A percentile compares a stretch with the other conserved stretches of the same genome.
Conservation (phyloP, 1,140 invertebrate species). For the Oreohelix idahoensis region DNA sequence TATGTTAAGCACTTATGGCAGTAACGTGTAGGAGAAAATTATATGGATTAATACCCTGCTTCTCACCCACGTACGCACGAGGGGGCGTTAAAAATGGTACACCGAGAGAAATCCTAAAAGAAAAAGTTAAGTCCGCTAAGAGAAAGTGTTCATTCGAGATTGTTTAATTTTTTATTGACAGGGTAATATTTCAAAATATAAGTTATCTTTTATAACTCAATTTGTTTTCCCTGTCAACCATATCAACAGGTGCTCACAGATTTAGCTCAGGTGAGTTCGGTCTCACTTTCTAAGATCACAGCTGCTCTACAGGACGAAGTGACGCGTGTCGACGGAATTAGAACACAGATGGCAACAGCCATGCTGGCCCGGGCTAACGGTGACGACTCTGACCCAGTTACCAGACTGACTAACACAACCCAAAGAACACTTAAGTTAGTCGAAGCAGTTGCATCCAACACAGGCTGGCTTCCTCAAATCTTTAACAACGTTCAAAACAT, state of each 20-base stretch:
- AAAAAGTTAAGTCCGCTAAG: too few relatives aligned
- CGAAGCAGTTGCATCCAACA: conserved; percentile 55
- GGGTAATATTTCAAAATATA: too few relatives aligned
- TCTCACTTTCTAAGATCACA: conserved; percentile 45
- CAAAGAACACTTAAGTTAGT: conserved; percentile 49
- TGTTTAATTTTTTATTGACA: too few relatives aligned
- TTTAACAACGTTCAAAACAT: conserved; percentile 53
- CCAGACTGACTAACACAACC: conserved; percentile 47
- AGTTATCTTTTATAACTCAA: too few relatives aligned
- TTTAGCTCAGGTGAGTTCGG: conserved; percentile 51
- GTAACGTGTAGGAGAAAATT: too few relatives aligned
- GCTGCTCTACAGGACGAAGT: conserved; percentile 52
- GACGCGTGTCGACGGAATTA: conserved; percentile 44
- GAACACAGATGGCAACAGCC: conserved; percentile 18
- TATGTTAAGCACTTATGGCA: too few relatives aligned
- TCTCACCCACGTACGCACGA: too few relatives aligned
- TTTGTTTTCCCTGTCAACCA: background rate
- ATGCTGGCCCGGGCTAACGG: background rate
- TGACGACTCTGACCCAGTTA: background rate
- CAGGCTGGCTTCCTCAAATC: conserved; percentile 59
- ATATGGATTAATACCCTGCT: too few relatives aligned
- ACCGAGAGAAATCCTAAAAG: too few relatives aligned
- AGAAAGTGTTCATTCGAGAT: too few relatives aligned
- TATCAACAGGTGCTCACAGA: conserved; percentile 43
- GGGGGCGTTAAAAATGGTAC: too few relatives aligned